A percentile compares a stretch with the other conserved stretches of the same genome.
These are phyloP conservation scores for Sebastes flavidus DNA, from an alignment of 2,797 vertebrate genomes.

Conservation along the genomic window DNA sequence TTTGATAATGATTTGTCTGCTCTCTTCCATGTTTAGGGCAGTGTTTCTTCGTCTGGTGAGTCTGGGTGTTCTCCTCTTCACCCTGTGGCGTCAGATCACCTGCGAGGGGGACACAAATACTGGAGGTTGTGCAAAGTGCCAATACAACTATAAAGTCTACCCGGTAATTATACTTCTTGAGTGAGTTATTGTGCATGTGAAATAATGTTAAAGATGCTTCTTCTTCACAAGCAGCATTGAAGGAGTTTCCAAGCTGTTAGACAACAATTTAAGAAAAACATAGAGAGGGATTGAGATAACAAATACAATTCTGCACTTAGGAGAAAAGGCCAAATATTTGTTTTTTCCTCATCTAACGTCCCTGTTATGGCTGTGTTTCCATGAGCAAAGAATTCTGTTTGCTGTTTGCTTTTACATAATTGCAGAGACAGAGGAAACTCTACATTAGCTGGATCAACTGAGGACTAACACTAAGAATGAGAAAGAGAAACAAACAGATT, in stretches of 20 bases:
- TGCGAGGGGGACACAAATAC: constrained; percentile 54
- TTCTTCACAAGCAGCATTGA: neutral
- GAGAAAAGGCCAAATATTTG: neutral
- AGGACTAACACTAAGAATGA: neutral
- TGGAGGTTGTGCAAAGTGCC: constrained; percentile 64
- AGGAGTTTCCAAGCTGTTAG: neutral
- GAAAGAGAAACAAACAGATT: neutral
- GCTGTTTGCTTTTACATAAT: constrained; percentile 8
- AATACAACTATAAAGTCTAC: constrained; percentile 78
- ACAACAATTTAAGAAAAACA: neutral
- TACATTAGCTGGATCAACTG: neutral
- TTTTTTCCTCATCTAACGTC: neutral
- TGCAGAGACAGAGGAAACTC: neutral
- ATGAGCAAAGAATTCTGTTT: neutral
- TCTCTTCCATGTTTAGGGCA: constrained; percentile 72
- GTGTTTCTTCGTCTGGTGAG: constrained; percentile 87
- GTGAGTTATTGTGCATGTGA: neutral
- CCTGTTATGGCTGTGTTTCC: neutral
- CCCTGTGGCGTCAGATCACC: constrained; percentile 88
- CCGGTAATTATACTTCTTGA: constrained; percentile 72
- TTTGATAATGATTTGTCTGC: neutral
- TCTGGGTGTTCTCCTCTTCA: constrained; percentile 82
- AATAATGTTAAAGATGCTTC: neutral
- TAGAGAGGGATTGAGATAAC: neutral
- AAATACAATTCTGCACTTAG: neutral